These are phyloP conservation scores for Rhabditoides inermis DNA, from an alignment of 2,888 invertebrate genomes.

Conservation along the genomic window DNA sequence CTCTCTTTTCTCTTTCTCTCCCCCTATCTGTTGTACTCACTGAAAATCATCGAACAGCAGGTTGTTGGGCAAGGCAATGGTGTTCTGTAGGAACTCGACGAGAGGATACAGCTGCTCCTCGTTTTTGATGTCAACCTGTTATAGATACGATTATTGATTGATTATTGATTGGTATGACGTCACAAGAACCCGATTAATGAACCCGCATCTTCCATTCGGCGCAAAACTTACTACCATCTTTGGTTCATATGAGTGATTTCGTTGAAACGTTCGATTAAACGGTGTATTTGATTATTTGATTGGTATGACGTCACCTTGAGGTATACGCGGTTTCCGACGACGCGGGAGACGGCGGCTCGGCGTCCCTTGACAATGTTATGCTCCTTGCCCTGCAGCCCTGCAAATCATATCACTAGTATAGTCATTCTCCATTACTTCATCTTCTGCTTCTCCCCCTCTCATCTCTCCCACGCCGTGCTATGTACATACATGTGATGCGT, in stretches of 20 bases:
- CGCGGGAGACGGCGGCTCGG: slow-evolving; percentile 30
- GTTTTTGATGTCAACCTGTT: slow-evolving; percentile 25
- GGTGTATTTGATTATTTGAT: no score
- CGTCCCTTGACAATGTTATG: slow-evolving; percentile 51
- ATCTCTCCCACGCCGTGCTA: neutral
- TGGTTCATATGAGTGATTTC: no score
- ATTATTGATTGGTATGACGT: slow-evolving; percentile 8
- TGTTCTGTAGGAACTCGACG: slow-evolving; percentile 44
- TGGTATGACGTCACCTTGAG: slow-evolving; percentile 30
- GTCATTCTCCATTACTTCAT: neutral
- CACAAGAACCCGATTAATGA: no score
- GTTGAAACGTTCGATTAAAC: no score
- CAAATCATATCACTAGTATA: neutral
- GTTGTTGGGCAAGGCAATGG: slow-evolving; percentile 47
- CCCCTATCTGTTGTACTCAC: slow-evolving; percentile 10
- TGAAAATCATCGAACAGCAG: slow-evolving; percentile 49
- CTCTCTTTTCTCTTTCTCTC: neutral
- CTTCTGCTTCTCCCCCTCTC: neutral
- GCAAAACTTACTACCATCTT: no score
- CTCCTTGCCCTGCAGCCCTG: slow-evolving; percentile 39
- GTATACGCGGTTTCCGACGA: slow-evolving; percentile 50
- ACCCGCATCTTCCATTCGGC: no score
- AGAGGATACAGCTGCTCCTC: slow-evolving; percentile 43
- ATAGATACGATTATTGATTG: no score
- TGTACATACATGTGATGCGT: neutral